Evolutionary conservation across 2,888 invertebrate species (phyloP), one percentile per base, ranked within the genome.

Genomic region (Drosophila mettleri): DNA sequence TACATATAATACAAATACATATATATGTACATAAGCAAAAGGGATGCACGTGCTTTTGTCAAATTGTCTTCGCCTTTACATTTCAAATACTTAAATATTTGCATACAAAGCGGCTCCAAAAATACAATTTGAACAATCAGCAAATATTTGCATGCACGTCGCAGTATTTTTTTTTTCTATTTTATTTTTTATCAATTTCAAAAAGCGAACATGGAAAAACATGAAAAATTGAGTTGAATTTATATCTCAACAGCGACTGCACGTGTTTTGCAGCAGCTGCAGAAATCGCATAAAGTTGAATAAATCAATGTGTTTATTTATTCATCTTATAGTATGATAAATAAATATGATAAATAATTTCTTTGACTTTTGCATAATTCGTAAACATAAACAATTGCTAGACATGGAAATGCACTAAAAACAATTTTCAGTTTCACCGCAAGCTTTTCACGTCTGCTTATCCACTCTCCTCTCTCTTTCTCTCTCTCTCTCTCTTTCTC

Each of bases 21-120:
- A 55, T 22, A 51, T n/a, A 46, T 31, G 46, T 43, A 52, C 3
- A 43, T n/a, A 16, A 6, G 16, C 18, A 33, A 33, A 41, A 69
- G 69, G 64, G 69, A 68, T 86, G 62, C 83, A 88, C 89, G 87
- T 85, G 89, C 69, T 80, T 58, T 20, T 14, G 12, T 43, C 41
- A 39, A 59, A 41, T 33, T 66, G 66, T 55, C 68, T 58, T 41
- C n/a, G 16, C 18, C 6, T n/a, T n/a, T 22, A 45, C 29, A 1
- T 36, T 27, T 43, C n/a, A 46, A 31, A 54, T 69, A 63, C 55
- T 51, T 52, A 58, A 80, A 80, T 82, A 64, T 82, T 66, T 64
- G 61, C 59, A 76, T 82, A 24, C 34, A 48, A 69, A 67, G 46
- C 24, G 54, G 51, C 67, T 54, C 60, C 57, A 9, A 36, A 65